Conservation (phyloP, 2,888 invertebrate species). For the Mesoligia furuncula region DNA sequence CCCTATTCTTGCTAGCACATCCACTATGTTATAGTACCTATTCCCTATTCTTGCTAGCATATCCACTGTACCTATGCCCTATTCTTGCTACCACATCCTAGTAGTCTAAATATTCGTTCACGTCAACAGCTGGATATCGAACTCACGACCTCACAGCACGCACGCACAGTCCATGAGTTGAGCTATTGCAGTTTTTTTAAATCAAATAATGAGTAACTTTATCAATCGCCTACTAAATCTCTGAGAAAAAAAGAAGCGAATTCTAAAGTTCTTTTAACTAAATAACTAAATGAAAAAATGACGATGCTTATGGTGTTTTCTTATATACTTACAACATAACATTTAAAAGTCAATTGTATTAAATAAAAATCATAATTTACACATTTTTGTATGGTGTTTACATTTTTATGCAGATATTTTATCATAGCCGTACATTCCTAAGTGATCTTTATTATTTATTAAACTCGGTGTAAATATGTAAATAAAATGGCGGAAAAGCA, state of each 20-base stretch:
- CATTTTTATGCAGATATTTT: neutral
- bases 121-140: neutral
- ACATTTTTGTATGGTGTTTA: neutral
- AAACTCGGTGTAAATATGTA: neutral
- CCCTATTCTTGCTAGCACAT: too few species aligned
- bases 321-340: too few species aligned
- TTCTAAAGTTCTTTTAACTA: neutral
- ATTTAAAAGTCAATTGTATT: neutral
- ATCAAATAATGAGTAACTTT: neutral
- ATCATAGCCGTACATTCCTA: constrained; percentile 1
- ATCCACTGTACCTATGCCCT: neutral
- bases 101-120: neutral
- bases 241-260: neutral
- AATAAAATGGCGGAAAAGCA: neutral
- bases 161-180: neutral
- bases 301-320: constrained; percentile 5
- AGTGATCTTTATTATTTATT: constrained; percentile 1
- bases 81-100: neutral
- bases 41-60: too few species aligned
- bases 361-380: neutral
- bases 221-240: too few species aligned
- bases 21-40: too few species aligned
- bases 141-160: neutral
- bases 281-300: constrained; percentile 8
- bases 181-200: neutral